Base-by-base conservation (phyloP, 2,888 invertebrate species). In the Eurytoma californica region DNA sequence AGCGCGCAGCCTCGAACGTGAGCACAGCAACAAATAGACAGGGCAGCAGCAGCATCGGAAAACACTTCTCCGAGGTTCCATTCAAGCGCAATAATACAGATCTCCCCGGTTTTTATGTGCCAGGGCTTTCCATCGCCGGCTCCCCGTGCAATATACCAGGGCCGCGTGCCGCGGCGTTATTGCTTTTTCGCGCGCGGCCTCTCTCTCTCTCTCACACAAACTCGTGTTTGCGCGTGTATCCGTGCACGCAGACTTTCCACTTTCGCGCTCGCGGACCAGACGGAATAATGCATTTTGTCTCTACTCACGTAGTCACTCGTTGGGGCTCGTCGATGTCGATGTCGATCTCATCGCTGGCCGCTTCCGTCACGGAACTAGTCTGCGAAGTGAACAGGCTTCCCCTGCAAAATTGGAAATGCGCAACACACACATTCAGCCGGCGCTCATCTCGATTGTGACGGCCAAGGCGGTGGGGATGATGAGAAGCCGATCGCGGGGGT, bases 321-420 rank as follows among this genome's bases (percentile, higher is more conserved):
- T 93, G 94, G 78, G 94, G 93, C 87, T 94, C 94, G 79, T 91
- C 91, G 80, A 91, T 91, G 87, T 92, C 92, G 80, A 92, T 90
- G 87, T 94, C 94, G 83, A 94, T 93, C 86, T 94, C 94, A 86
- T 94, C 94, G 84, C 94, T 94, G 61, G 94, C 93, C 63, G 94
- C 94, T 89, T 94, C 94, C 20, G 94, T 94, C 66, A 94, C 93
- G 63, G 94, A 94, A 89, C 94, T 94, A 55, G 93, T 93, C 90
- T 94, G 94, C 78, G 89, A 89, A 75, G 89, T 88, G 84, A 89
- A 89, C 80, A 89, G 86, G 83, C 89, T 89, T 82, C 89, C 89
- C 86, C 89, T 89, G 86, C 82, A 86, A 87, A 88, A 77, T 85
- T 85, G 86, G 86, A 88, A 89, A 88, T 82, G 86, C 85, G 80